Base-by-base conservation (phyloP, 2,113 vertebrate genomes). In the Saccopteryx leptura region DNA sequence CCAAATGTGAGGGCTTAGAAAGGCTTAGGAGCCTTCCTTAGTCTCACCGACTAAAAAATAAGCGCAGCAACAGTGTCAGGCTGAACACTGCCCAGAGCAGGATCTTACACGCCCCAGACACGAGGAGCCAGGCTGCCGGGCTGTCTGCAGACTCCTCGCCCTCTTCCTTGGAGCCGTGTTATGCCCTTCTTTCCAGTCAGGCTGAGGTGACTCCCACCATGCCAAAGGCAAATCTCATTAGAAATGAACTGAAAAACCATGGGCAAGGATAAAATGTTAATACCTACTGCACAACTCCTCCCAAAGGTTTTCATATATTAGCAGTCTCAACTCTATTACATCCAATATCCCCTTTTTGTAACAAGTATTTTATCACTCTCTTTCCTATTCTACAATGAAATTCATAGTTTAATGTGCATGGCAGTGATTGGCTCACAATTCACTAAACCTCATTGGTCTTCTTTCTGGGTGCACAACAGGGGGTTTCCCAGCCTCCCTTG, bases 51-150 rank as follows among this genome's bases (percentile, higher is more conserved):
- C 50, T 33, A 72, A 83, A 71, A 19, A 78, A 17, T 65, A 6
- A 75, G 48, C 79, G 7, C 9, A 0, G 33, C 13, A 1, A 2
- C 3, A 23, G 9, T 31, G 6, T 17, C 26, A 4, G 4, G 50
- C 86, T 24, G 52, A 56, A 10, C 26, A 11, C 2, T 24, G 46
- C 72, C 63, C 48, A 13, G 19, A 1, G 3, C 11, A 65, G 74
- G 46, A 60, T 58, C 31, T 81, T 52, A 60, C 52, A 79, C 39
- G 24, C 11, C 18, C 50, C 31, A 8, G n/a, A 21, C 46, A 3
- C 21, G 15, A 17, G 33, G 33, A 28, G 46, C 0, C 0, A 31
- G 33, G 56, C 56, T 19, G 24, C 24, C 9, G 58, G 5, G 7
- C 39, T 14, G 13, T 58, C 15, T 33, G 7, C 23, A 11, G 81